Evolutionary conservation across 1,140 invertebrate genomes (phyloP), one percentile per base, ranked within the genome.

Genomic region (Sycobia sp.): DNA sequence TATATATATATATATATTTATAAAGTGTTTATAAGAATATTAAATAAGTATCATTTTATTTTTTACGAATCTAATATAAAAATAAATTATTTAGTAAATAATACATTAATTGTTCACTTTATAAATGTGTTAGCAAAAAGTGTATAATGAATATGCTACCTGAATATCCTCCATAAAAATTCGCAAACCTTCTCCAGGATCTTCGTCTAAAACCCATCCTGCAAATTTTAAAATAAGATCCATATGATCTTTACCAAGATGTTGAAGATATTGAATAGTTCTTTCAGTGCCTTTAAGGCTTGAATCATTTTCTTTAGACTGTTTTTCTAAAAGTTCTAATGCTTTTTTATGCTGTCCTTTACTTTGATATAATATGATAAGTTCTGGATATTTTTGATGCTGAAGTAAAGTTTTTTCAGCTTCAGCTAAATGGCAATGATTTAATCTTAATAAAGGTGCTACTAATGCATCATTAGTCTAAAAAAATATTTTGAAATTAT

Each of bases 281-380:
- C 88, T 84, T 59, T 94, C 89, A 67, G 89, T 87, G 0, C 94
- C 94, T 69, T 87, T 87, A 0, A 97, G 82, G 62, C 87, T 88
- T 20, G 92, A 93, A 73, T 93, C 91, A 11, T 84, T 83, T 62
- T 89, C 86, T 65, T 87, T 86, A 0, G 92, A 87, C 75, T 97
- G 92, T 47, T 91, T 88, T 69, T 91, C 87, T 10, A 99, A 79
- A 46, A 98, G 78, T 73, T 96, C 92, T 4, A 99, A 83, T 14
- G 96, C 97, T 81, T 95, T 93, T 58, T 89, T 88, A 77, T 99
- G 96, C 66, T 94, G 87, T 4, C 90, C 92, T 83, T 97, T 97
- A 1, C 90, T 95, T 77, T 97, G 90, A 79, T 99, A 99, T 10
- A 99, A 83, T 72, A 98, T 97, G 62, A 98, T 94, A 0, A 99